These are phyloP conservation scores for Chironomus striatipennis DNA, from an alignment of 1,140 invertebrate species.

Conservation along the genomic window DNA sequence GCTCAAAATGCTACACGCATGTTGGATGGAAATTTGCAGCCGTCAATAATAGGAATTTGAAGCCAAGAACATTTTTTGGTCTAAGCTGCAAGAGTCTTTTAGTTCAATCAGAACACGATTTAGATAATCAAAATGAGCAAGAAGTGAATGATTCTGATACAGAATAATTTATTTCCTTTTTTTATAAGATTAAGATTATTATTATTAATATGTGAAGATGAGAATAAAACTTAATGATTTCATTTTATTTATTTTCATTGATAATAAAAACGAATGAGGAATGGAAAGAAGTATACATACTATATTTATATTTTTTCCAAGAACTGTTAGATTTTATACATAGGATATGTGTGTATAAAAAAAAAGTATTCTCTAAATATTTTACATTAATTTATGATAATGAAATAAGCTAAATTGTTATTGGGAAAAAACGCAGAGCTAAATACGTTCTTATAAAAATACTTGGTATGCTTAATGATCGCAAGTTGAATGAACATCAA, in stretches of 20 bases:
- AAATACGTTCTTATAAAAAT: too few species aligned
- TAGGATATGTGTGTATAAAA: too few species aligned
- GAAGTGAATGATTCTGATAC: neutral
- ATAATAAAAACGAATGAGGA: neutral
- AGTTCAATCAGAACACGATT: neutral
- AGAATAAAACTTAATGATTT: too few species aligned
- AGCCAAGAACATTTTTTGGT: conserved; percentile 63
- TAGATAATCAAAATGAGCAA: neutral
- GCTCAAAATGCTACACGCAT: conserved; percentile 55
- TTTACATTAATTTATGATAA: neutral
- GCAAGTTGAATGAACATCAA: too few species aligned
- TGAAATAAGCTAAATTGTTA: neutral
- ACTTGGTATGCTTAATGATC: too few species aligned
- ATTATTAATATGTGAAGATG: too few species aligned
- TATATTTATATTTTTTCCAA: neutral
- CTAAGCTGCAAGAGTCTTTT: conserved; percentile 43
- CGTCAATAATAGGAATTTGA: conserved; percentile 44
- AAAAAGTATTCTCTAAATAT: neutral
- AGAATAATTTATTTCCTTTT: neutral
- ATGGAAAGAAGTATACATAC: neutral
- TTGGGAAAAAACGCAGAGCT: neutral
- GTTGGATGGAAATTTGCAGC: conserved; percentile 75
- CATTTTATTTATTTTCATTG: neutral
- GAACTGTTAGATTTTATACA: too few species aligned
- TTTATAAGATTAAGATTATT: too few species aligned